These are phyloP conservation scores for Orthonevra nobilis DNA, from an alignment of 2,888 invertebrate species.

Conservation along the genomic window DNA sequence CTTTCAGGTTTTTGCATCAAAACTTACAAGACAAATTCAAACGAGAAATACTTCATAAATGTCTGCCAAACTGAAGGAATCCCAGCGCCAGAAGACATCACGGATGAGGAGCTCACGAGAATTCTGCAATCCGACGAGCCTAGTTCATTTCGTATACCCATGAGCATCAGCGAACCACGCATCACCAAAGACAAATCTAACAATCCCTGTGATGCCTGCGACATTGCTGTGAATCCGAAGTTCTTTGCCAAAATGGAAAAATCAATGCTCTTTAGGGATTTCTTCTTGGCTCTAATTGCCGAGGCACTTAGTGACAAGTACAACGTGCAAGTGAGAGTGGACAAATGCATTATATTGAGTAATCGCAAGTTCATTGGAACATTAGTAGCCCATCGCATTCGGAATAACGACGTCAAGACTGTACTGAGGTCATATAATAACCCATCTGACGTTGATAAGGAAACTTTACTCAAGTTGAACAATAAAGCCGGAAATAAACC, in stretches of 20 bases:
- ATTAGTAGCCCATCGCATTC: conserved; percentile 87
- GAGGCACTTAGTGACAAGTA: conserved; percentile 91
- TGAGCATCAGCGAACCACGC: conserved; percentile 93
- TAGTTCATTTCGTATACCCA: conserved; percentile 89
- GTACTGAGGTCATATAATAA: conserved; percentile 76
- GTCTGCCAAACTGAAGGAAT: conserved; percentile 90
- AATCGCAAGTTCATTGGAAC: conserved; percentile 88
- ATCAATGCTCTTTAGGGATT: conserved; percentile 87
- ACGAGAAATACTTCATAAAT: conserved; percentile 91
- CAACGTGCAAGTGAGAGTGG: conserved; percentile 84
- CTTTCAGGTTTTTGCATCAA: conserved; percentile 89
- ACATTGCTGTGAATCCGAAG: conserved; percentile 89
- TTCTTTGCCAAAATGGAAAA: conserved; percentile 89
- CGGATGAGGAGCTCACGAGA: conserved; percentile 85
- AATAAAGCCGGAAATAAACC: conserved; percentile 24
- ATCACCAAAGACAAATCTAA: conserved; percentile 89
- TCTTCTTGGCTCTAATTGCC: conserved; percentile 89
- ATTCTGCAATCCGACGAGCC: conserved; percentile 86
- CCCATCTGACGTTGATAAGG: conserved; percentile 71
- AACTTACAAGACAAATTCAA: conserved; percentile 83
- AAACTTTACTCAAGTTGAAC: conserved; percentile 68
- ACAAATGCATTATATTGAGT: conserved; percentile 85
- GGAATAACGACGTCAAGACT: conserved; percentile 84
- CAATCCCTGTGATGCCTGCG: conserved; percentile 87
- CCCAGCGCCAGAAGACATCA: conserved; percentile 86